phyloP scores from a whole-genome alignment of 2,113 vertebrate genomes.

The Paedocypris sp. region DNA sequence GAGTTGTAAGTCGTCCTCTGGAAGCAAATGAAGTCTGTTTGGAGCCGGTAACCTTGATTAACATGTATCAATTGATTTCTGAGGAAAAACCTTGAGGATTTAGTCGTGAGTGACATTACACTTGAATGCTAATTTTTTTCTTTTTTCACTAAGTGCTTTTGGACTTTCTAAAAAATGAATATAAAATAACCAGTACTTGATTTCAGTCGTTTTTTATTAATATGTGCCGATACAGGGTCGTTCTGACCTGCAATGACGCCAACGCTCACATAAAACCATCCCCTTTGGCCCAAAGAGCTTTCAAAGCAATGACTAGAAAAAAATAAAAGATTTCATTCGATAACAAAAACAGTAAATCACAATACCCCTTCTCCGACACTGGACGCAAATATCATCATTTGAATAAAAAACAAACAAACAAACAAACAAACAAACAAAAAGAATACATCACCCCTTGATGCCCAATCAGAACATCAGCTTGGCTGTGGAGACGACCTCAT shows the following conservation, averaged over 20 bases:
- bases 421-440: conserved; percentile 29
- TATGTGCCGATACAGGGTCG: conserved; percentile 61
- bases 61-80: too few relatives aligned
- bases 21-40: too few relatives aligned
- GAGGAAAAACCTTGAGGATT: too few relatives aligned
- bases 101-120: background rate
- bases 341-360: conserved; percentile 34
- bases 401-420: conserved; percentile 1
- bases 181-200: conserved; percentile 21
- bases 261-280: conserved; percentile 53
- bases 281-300: conserved; percentile 53
- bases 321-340: conserved; percentile 38
- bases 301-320: conserved; percentile 47
- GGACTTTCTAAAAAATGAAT: background rate
- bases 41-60: too few relatives aligned
- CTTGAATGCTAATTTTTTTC: background rate
- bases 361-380: conserved; percentile 36
- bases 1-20: too few relatives aligned
- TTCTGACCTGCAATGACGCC: conserved; percentile 51
- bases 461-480: background rate
- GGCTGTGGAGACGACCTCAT: background rate
- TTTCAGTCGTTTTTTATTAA: conserved; percentile 56
- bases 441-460: background rate
- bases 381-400: conserved; percentile 37
- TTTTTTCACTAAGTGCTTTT: background rate